Evolutionary conservation across 2,113 vertebrate species (phyloP).

Genomic region (Mola mola): DNA sequence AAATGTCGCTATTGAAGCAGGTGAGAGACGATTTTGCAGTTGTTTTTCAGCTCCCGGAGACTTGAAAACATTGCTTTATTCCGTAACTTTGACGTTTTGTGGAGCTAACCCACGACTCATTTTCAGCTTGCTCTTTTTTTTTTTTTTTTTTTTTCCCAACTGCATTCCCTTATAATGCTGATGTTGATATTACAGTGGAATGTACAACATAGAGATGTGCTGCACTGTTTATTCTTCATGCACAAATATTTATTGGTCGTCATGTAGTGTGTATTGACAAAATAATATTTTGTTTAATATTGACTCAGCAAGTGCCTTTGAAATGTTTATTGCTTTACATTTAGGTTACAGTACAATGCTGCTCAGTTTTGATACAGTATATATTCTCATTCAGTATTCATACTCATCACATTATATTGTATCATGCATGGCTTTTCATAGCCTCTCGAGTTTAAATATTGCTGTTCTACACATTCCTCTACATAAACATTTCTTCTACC

Average conservation of each 20-base stretch:
- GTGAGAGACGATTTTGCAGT: too few relatives aligned
- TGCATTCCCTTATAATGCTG: not conserved
- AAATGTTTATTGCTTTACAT: slow-evolving; percentile 29
- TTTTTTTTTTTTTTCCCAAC: too few relatives aligned
- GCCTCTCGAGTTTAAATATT: slow-evolving; percentile 4
- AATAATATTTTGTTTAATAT: not conserved
- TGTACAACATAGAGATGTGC: not conserved
- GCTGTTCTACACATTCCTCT: slow-evolving; percentile 14
- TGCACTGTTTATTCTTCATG: slow-evolving; percentile 25
- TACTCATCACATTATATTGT: too few relatives aligned
- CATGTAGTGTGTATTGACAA: not conserved
- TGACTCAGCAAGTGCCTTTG: slow-evolving; percentile 69
- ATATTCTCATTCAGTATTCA: too few relatives aligned
- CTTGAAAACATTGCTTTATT: not conserved
- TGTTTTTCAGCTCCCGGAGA: not conserved
- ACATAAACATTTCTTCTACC: not conserved
- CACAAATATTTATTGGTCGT: not conserved
- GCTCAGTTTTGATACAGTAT: slow-evolving; percentile 22
- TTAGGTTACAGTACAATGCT: slow-evolving; percentile 28
- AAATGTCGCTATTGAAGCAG: too few relatives aligned
- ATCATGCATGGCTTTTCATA: too few relatives aligned
- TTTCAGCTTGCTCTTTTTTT: not conserved
- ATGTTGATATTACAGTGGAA: not conserved
- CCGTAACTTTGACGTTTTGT: not conserved
- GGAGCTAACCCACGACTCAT: not conserved